phyloP scores from a whole-genome alignment of 2,888 invertebrate genomes.

The Colletes collaris region DNA sequence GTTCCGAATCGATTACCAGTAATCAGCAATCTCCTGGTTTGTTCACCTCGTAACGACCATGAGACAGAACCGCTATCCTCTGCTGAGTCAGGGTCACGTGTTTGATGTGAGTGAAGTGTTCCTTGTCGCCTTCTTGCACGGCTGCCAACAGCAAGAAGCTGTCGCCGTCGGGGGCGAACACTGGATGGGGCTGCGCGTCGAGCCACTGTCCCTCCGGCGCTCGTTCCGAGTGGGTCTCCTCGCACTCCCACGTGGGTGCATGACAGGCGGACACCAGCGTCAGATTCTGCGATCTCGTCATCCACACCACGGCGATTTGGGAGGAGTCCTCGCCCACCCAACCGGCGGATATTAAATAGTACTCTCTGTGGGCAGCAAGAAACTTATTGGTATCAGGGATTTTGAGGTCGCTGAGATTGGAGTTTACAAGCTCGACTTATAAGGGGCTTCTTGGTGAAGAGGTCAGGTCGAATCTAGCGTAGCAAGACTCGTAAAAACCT shows the following conservation, averaged over 20 bases:
- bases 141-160: slow-evolving; percentile 92
- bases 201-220: slow-evolving; percentile 94
- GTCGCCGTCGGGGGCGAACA: slow-evolving; percentile 93
- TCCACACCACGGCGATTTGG: slow-evolving; percentile 94
- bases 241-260: slow-evolving; percentile 92
- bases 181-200: slow-evolving; percentile 92
- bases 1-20: too few species aligned
- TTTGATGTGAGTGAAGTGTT: slow-evolving; percentile 94
- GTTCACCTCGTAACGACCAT: slow-evolving; percentile 92
- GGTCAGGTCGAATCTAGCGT: too few species aligned
- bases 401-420: too few species aligned
- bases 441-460: too few species aligned
- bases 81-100: slow-evolving; percentile 92
- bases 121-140: slow-evolving; percentile 92
- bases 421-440: too few species aligned
- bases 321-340: slow-evolving; percentile 93
- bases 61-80: slow-evolving; percentile 92
- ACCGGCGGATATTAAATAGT: slow-evolving; percentile 95
- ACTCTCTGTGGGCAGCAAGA: slow-evolving; percentile 87
- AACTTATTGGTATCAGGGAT: too few species aligned
- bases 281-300: slow-evolving; percentile 96
- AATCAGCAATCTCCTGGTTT: neutral
- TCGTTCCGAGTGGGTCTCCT: slow-evolving; percentile 93
- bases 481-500: too few species aligned
- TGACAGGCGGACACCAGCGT: slow-evolving; percentile 94